Conservation (phyloP, 2,113 vertebrate genomes). For the Raja brachyura region DNA sequence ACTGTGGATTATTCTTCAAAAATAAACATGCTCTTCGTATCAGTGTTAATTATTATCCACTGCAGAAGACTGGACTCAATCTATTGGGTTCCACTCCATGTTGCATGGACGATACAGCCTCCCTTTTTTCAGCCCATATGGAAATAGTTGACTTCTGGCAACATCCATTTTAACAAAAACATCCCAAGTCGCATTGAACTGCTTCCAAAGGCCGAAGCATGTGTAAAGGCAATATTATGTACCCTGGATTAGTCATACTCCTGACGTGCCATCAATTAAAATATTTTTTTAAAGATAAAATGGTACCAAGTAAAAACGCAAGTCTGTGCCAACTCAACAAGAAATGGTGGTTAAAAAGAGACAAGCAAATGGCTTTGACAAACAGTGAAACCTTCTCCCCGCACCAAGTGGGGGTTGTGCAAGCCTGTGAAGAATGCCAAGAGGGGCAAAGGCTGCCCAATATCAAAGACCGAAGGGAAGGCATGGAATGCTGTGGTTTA, state of each 20-base stretch:
- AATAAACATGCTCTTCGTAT: neutral
- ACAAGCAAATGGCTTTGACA: neutral
- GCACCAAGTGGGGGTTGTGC: too few species aligned
- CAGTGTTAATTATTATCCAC: neutral
- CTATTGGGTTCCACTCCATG: neutral
- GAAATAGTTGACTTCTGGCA: constrained; percentile 31
- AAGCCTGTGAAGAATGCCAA: neutral
- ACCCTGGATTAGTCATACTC: neutral
- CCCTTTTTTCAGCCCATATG: constrained; percentile 33
- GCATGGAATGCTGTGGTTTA: neutral
- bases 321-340: neutral
- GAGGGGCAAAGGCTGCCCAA: neutral
- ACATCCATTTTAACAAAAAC: constrained; percentile 33
- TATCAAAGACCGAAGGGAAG: neutral
- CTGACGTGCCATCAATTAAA: constrained; percentile 18
- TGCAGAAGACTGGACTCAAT: neutral
- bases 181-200: constrained; percentile 29
- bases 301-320: constrained; percentile 21
- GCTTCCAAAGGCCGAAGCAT: constrained; percentile 1
- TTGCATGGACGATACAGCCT: neutral
- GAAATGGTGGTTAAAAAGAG: neutral
- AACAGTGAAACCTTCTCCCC: neutral
- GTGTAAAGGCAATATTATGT: constrained; percentile 34
- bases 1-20: neutral
- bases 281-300: constrained; percentile 6